Evolutionary conservation across 2,888 invertebrate genomes (phyloP).

Genomic region (Erebia epiphron): DNA sequence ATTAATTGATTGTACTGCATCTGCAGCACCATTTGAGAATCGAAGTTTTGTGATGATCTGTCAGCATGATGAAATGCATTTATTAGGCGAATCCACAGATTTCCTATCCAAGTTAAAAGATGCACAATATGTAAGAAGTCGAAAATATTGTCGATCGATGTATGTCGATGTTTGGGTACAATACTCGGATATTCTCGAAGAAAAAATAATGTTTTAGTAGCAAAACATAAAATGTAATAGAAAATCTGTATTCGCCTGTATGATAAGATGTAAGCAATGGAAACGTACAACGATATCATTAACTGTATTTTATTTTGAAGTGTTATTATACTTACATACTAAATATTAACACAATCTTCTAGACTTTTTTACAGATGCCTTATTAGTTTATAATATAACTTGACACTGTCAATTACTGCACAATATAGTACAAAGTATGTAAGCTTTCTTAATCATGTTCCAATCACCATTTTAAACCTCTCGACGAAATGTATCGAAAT

Average conservation of each 20-base stretch:
- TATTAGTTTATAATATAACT: slow-evolving; percentile 44
- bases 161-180: not conserved
- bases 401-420: slow-evolving; percentile 64
- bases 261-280: slow-evolving; percentile 22
- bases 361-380: slow-evolving; percentile 45
- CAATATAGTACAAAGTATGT: slow-evolving; percentile 72
- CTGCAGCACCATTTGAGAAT: slow-evolving; percentile 34
- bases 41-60: slow-evolving; percentile 27
- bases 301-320: slow-evolving; percentile 44
- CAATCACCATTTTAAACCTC: slow-evolving; percentile 46
- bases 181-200: not conserved
- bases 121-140: too few species aligned
- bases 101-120: slow-evolving; percentile 10
- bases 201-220: not conserved
- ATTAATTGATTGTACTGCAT: slow-evolving; percentile 39
- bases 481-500: slow-evolving; percentile 40
- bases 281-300: slow-evolving; percentile 28
- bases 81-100: slow-evolving; percentile 15
- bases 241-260: slow-evolving; percentile 16
- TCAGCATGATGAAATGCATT: slow-evolving; percentile 27
- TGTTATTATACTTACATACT: slow-evolving; percentile 50
- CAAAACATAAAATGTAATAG: slow-evolving; percentile 9
- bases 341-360: slow-evolving; percentile 45
- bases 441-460: slow-evolving; percentile 63
- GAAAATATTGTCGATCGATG: too few species aligned